phyloP scores from a whole-genome alignment of 2,797 vertebrate genomes.

The Centropyge bicolor region DNA sequence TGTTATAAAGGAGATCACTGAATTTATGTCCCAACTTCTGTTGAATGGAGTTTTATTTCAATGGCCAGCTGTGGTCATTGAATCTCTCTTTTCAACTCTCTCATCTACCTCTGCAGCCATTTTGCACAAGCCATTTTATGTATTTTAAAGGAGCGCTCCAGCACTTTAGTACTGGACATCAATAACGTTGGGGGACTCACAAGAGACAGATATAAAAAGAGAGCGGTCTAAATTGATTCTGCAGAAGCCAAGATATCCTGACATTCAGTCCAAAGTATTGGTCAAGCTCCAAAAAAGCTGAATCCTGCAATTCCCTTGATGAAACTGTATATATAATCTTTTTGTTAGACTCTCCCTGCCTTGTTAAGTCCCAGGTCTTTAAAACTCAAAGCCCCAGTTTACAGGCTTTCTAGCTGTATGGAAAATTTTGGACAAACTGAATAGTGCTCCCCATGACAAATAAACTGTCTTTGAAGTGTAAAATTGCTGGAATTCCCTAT shows the following conservation, averaged over 20 bases:
- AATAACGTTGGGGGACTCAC: slow-evolving; percentile 37
- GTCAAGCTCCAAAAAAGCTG: slow-evolving; percentile 34
- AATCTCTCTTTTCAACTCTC: slow-evolving; percentile 9
- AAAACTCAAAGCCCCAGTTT: slow-evolving; percentile 2
- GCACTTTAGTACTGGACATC: slow-evolving; percentile 34
- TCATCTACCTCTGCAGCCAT: slow-evolving; percentile 36
- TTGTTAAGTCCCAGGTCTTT: slow-evolving; percentile 11
- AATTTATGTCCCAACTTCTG: too few relatives aligned
- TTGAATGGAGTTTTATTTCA: neutral
- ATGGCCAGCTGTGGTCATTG: slow-evolving; percentile 17
- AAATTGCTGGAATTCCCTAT: neutral
- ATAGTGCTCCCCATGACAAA: neutral
- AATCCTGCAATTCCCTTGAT: slow-evolving; percentile 35
- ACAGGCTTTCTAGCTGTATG: slow-evolving; percentile 6
- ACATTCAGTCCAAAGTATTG: slow-evolving; percentile 32
- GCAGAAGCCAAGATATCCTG: slow-evolving; percentile 21
- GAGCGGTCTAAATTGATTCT: slow-evolving; percentile 42
- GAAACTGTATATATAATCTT: slow-evolving; percentile 15
- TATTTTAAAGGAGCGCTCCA: slow-evolving; percentile 43
- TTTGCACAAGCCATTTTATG: slow-evolving; percentile 30
- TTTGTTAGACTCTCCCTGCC: slow-evolving; percentile 6
- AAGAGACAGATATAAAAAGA: slow-evolving; percentile 29
- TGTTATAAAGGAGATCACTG: too few relatives aligned
- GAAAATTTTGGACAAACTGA: neutral
- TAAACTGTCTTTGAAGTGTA: neutral